Evolutionary conservation across 2,888 invertebrate species (phyloP), one percentile per base, ranked within the genome.

Genomic region (Eilema depressum): DNA sequence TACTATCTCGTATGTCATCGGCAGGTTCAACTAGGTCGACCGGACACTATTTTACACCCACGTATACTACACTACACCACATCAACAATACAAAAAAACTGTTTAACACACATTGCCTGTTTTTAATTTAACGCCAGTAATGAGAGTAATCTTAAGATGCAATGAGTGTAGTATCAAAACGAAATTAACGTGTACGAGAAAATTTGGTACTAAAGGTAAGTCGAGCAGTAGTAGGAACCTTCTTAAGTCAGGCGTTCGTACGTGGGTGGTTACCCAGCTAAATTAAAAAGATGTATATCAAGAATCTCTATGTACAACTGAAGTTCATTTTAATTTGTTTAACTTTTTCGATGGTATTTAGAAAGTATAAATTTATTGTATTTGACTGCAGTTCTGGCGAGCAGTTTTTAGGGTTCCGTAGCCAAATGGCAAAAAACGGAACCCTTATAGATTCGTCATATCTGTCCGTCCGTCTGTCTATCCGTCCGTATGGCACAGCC

Each of bases 1-100:
- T 90, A 85, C 85, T 92, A 94, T 94, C 94, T 78, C 79, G 71
- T 82, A 83, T 92, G 91, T 89, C 91, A 93, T 93, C 93, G 83
- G 76, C 76, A 78, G 78, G 70, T 82, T 72, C 87, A 93, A 88
- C 89, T 93, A 86, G 93, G 94, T 93, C 94, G 93, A 91, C 92
- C 93, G 94, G 93, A 93, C 92, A 90, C 69, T 28, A 59, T 53
- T 37, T 63, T 69, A 72, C 69, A 30, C 63, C 69, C 64, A 66
- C 66, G 62, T 66, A 53, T 57, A 70, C 62, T 70, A 75, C 65
- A 69, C 66, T 66, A 75, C 41, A n/a, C n/a, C n/a, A n/a, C 7
- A 37, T 1, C 33, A 37, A 63, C 64, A 66, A 63, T 68, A 63
- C n/a, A 65, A 69, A 85, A 85, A 85, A 69, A 67, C 67, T 79